Base-by-base conservation (phyloP, 2,797 vertebrate species). In the Sphenodon punctatus region DNA sequence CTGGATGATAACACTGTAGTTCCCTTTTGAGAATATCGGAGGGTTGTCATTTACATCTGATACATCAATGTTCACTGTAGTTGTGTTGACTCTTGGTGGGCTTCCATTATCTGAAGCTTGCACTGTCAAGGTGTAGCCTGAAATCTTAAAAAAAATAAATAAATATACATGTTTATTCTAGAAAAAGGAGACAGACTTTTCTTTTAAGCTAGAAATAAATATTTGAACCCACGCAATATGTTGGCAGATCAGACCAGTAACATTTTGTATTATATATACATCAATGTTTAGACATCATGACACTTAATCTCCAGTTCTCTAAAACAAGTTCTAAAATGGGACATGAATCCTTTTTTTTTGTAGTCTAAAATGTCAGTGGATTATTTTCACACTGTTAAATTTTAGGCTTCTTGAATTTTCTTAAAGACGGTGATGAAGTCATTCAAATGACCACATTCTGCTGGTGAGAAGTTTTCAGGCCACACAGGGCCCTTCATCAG, bases 1-100 rank as follows among this genome's bases (percentile, higher is more conserved):
- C 98, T 99, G 98, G 89, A 99, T 97, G 90, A 99, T 97, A 75
- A 99, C 93, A 63, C 97, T 99, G 91, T 99, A 98, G 95, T 99
- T 99, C 75, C 94, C 97, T 92, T 97, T 97, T 78, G 98, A 98
- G 96, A 99, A 99, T 67, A 97, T 78, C 0, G 99, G 99, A 1
- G 98, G 96, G 55, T 99, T 99, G 95, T 99, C 99, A 22, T 99
- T 99, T 91, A 99, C 96, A 59, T 99, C 99, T 0, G 98, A 99
- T 89, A 99, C 98, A 83, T 99, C 99, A 13, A 99, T 97, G 94
- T 99, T 99, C 92, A 99, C 97, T 3, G 96, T 95, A 46, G 97
- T 94, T 1, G 93, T 98, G 94, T 96, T 97, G 90, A 94, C 94
- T 73, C 95, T 96, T 55, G 97, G 89, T 1, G 97, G 97, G 45